Base-by-base conservation (phyloP, 2,888 invertebrate genomes). In the Orchesellides sinensis region DNA sequence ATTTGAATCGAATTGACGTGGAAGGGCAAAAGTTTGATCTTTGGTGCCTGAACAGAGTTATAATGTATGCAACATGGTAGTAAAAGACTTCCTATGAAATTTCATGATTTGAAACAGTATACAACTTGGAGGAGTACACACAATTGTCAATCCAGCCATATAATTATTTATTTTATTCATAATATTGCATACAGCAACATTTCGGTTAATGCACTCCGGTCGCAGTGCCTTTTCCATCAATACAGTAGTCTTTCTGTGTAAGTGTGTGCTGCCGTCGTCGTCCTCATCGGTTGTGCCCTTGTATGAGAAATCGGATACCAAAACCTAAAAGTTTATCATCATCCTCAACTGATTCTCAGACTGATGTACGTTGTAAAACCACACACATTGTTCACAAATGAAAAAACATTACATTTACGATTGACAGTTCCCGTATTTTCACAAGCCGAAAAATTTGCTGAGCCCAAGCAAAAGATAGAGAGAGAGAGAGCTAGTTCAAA, bases 1-100 rank as follows among this genome's bases (percentile, higher is more conserved):
- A 73, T 78, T 78, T 83, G 66, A 83, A 83, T 70, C 56, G 70
- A 79, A 79, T 79, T 79, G 78, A 79, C 70, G 40, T 63, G 69
- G 52, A 66, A 32, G n/a, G 61, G 56, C 54, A 77, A 29, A 61
- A 49, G 47, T 61, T 59, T 78, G 78, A 78, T 78, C 78, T 78
- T 78, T 78, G 59, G 59, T 78, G 12, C 25, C 10, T 40, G 40
- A 40, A 8, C 40, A 40, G 2, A 14, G 40, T 25, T 75, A 2
- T 8, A 17, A 3, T 74, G 10, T 17, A 10, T 65, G 2, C 23
- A 29, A 49, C n/a, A 27, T 29, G 10, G 14, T 29, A 49, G 45
- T 25, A 21, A 68, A 25, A 23, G 17, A 27, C 29, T 54, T 40
- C 32, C 14, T 25, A 54, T 21, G 27, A 68, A 68, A 40, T 25